phyloP scores from a whole-genome alignment of 1,140 invertebrate genomes.

The Lithobius niger region DNA sequence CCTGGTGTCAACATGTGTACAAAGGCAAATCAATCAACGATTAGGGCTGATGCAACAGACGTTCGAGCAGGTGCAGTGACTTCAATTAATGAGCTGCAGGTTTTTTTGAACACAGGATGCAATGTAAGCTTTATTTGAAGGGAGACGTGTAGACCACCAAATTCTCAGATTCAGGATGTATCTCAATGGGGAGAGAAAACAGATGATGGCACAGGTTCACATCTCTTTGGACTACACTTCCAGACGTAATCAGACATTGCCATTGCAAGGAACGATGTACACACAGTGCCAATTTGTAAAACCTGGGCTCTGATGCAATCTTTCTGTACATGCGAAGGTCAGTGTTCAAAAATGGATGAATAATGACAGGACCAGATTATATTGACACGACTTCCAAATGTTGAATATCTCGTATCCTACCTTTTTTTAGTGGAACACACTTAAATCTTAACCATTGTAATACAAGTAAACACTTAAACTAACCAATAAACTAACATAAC shows the following conservation, averaged over 20 bases:
- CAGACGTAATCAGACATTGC: neutral
- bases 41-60: too few relatives aligned
- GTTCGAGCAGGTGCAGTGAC: too few relatives aligned
- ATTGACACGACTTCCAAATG: neutral
- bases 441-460: neutral
- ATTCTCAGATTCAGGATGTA: neutral
- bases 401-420: neutral
- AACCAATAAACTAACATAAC: too few relatives aligned
- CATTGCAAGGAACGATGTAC: neutral
- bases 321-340: neutral
- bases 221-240: neutral
- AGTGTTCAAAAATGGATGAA: neutral
- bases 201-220: neutral
- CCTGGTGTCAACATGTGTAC: too few relatives aligned
- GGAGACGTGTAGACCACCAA: neutral
- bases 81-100: too few relatives aligned
- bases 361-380: neutral
- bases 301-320: neutral
- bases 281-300: neutral
- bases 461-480: neutral
- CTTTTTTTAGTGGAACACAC: neutral
- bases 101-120: neutral
- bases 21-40: too few relatives aligned
- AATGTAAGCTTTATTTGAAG: neutral
- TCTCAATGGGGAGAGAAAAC: neutral